These are phyloP conservation scores for Myocastor coypus DNA, from an alignment of 2,113 vertebrate species.

Conservation along the genomic window DNA sequence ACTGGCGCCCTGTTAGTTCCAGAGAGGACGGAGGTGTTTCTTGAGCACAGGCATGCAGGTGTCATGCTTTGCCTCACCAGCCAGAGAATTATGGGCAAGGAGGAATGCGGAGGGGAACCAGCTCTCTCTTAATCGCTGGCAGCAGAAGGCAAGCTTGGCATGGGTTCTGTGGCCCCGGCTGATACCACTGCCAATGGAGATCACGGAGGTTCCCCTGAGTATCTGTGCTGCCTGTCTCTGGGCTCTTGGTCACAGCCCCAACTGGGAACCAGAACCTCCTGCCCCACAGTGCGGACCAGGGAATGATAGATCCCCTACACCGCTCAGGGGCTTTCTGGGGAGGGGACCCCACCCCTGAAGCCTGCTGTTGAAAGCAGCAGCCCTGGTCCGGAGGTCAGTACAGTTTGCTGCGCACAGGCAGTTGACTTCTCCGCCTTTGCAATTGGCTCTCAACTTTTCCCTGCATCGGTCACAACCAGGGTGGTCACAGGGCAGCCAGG, in stretches of 20 bases:
- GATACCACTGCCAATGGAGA: constrained; percentile 28
- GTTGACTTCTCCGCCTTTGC: background rate
- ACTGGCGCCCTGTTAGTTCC: background rate
- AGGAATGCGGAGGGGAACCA: background rate
- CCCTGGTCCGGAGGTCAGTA: background rate
- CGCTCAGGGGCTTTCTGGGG: background rate
- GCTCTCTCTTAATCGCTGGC: constrained; percentile 30
- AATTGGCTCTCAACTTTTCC: background rate
- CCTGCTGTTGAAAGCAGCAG: background rate
- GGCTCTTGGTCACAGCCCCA: background rate
- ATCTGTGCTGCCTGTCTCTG: background rate
- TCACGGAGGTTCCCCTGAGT: background rate
- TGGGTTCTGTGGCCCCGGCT: background rate
- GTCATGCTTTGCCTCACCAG: background rate
- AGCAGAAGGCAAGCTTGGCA: background rate
- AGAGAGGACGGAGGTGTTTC: background rate
- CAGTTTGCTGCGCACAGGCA: constrained; percentile 39
- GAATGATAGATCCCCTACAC: background rate
- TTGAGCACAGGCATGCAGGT: background rate
- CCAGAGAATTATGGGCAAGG: background rate
- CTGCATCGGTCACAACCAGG: background rate
- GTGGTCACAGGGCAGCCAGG: background rate
- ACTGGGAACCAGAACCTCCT: background rate
- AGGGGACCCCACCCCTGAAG: fast-evolving
- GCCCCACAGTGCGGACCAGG: background rate